Evolutionary conservation across 1,140 invertebrate species (phyloP).

Genomic region (Nomia melanderi): DNA sequence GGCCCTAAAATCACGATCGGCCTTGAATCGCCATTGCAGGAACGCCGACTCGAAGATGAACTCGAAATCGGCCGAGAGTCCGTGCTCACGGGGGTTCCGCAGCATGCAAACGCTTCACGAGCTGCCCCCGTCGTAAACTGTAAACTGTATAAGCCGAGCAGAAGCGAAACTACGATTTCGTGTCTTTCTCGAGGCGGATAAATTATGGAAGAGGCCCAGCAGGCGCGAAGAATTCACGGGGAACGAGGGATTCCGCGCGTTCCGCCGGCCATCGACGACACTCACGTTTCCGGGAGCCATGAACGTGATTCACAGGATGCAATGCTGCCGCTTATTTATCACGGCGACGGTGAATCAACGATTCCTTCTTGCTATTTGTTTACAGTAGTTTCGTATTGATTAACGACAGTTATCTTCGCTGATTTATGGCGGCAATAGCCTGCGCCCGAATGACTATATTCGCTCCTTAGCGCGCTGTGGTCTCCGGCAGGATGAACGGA

Average conservation of each 20-base stretch:
- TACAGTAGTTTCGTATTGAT: neutral
- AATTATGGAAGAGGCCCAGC: conserved; percentile 50
- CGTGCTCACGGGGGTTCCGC: neutral
- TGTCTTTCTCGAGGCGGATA: conserved; percentile 35
- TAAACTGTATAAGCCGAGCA: conserved; percentile 44
- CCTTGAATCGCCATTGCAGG: neutral
- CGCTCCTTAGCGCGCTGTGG: too few relatives aligned
- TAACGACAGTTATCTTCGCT: neutral
- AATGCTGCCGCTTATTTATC: neutral
- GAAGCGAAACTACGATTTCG: conserved; percentile 25
- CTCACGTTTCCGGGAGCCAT: neutral
- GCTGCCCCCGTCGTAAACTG: conserved; percentile 48
- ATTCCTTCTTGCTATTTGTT: neutral
- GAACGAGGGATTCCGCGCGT: conserved; percentile 6
- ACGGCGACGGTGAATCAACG: neutral
- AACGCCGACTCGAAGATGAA: neutral
- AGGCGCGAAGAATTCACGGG: conserved; percentile 40
- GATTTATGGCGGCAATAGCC: neutral
- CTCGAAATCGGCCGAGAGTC: neutral
- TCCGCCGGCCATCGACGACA: neutral
- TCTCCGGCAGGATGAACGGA: too few relatives aligned
- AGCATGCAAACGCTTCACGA: conserved; percentile 38
- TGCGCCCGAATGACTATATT: neutral
- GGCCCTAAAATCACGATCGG: too few relatives aligned
- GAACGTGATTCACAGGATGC: neutral